phyloP scores from a whole-genome alignment of 2,797 vertebrate species.

The Pseudochirops cupreus region DNA sequence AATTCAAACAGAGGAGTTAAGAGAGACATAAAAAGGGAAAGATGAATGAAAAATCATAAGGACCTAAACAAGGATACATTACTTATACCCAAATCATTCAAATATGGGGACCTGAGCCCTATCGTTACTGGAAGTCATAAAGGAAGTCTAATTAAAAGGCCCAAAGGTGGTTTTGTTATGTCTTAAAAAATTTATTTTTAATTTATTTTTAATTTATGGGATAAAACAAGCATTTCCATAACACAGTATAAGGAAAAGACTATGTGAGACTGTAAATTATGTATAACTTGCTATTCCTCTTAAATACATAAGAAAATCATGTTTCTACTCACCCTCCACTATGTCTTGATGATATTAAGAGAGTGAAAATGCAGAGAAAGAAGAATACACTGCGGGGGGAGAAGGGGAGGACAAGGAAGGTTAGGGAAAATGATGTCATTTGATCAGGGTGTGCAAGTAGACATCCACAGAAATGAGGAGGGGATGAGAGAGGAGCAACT shows the following conservation, averaged over 20 bases:
- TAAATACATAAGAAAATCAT: neutral
- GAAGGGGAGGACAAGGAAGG: too few species aligned
- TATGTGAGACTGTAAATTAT: neutral
- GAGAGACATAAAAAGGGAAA: neutral
- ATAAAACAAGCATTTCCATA: neutral
- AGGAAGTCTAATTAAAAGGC: neutral
- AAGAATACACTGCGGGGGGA: too few species aligned
- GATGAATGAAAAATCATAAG: neutral
- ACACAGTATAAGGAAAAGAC: neutral
- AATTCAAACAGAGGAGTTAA: neutral
- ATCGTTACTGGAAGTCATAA: neutral
- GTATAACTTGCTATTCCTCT: neutral
- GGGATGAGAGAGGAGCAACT: too few species aligned
- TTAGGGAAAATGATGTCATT: too few species aligned
- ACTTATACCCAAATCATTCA: neutral
- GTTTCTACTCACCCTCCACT: too few species aligned
- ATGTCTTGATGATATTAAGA: too few species aligned
- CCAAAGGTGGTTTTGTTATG: neutral
- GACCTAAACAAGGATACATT: neutral
- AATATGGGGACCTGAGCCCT: neutral
- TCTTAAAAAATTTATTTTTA: neutral
- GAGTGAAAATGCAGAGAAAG: too few species aligned
- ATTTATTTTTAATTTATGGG: neutral
- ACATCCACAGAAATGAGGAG: too few species aligned
- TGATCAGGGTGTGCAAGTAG: too few species aligned